Evolutionary conservation across 2,797 vertebrate species (phyloP), one percentile per base, ranked within the genome.

Genomic region (Enteromius trimaculatus): DNA sequence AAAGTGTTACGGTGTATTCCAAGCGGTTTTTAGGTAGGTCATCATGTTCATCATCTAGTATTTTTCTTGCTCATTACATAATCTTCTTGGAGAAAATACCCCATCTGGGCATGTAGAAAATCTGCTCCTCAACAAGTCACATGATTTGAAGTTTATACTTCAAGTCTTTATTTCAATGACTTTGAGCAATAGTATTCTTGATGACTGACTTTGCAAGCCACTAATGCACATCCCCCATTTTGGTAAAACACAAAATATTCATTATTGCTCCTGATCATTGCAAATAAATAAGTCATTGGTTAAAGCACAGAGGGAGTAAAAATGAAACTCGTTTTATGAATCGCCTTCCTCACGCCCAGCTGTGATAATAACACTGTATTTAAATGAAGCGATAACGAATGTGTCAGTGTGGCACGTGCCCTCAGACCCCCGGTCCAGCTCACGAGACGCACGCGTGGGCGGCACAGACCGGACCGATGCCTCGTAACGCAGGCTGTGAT

Each of bases 401-500:
- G 69, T 79, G 64, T 39, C 78, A 82, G 71, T 58, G 39, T n/a
- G 49, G 83, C n/a, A 84, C 71, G 80, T 80, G 69, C 49, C 82
- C 75, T 76, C 51, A 31, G 70, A 80, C 34, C 82, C 68, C 79
- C 58, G 66, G 77, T 82, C 39, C 77, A 16, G 87, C 87, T 85
- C 11, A 68, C 1, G 10, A 69, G 77, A 87, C 83, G 65, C 79
- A 75, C 75, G 83, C 79, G 75, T 88, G 85, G 88, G 84, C 84
- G 79, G 17, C 82, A 81, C 81, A 85, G 58, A 49, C 55, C 65
- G 77, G 47, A 47, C 87, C 21, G 14, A 44, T 58, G 79, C 88
- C 78, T 86, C 86, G 86, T 66, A 85, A 60, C 71, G 77, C 79
- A 77, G 81, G 66, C 85, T 88, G 91, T 94, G 91, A 94, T 94